Conservation (phyloP, 2,797 vertebrate species). For the Prunella strophiata region DNA sequence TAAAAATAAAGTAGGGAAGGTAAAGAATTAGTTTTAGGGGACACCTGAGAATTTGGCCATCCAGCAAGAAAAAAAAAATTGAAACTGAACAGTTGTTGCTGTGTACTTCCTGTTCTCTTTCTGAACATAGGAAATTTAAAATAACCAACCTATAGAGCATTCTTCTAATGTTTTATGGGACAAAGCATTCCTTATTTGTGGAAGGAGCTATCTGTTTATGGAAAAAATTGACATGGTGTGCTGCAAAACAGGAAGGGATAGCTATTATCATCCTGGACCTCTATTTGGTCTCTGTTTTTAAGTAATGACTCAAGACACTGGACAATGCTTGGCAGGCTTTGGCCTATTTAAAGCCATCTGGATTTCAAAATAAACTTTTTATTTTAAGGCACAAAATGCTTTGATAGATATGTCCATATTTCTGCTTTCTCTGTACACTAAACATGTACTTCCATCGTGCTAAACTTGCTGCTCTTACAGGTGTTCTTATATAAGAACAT, state of each 20-base stretch:
- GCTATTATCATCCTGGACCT: not conserved
- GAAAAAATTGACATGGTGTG: not conserved
- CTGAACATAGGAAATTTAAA: not conserved
- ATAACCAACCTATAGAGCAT: not conserved
- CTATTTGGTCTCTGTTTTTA: not conserved
- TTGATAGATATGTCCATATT: not conserved
- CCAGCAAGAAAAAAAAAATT: not conserved
- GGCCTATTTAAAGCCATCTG: not conserved
- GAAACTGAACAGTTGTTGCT: not conserved
- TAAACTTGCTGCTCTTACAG: not conserved
- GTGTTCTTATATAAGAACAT: not conserved
- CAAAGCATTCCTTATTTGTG: not conserved
- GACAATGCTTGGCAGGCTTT: not conserved
- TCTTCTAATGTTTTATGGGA: not conserved
- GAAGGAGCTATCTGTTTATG: not conserved
- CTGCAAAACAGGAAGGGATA: not conserved
- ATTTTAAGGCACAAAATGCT: not conserved
- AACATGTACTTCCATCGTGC: not conserved
- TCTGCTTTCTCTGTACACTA: not conserved
- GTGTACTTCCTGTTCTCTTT: not conserved
- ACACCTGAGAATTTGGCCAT: not conserved
- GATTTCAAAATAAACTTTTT: not conserved
- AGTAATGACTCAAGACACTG: not conserved
- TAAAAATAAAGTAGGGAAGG: not conserved
- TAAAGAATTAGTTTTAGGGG: not conserved